phyloP scores from a whole-genome alignment of 2,888 invertebrate species.

The Caradrina kadenii region DNA sequence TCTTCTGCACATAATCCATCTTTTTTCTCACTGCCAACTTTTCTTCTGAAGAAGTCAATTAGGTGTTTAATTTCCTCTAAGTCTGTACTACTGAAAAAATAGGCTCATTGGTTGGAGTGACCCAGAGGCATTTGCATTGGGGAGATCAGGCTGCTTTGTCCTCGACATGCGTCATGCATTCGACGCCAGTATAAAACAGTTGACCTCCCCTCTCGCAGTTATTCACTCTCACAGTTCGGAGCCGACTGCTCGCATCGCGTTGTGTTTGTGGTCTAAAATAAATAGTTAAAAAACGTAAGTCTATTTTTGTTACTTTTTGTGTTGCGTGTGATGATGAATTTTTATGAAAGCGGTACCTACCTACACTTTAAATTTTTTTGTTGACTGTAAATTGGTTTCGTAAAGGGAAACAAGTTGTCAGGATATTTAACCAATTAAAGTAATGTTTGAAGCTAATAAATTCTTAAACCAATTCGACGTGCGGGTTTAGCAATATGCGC shows the following conservation, averaged over 20 bases:
- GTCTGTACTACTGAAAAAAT: neutral
- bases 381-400: conserved; percentile 4
- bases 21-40: neutral
- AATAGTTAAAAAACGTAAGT: conserved; percentile 74
- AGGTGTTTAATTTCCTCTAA: neutral
- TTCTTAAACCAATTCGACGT: conserved; percentile 1
- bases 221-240: conserved; percentile 70
- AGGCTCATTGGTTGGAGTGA: conserved; percentile 41
- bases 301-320: conserved; percentile 38
- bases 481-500: neutral
- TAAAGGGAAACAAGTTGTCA: conserved; percentile 7
- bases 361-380: neutral
- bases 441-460: conserved; percentile 8
- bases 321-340: conserved; percentile 15
- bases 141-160: conserved; percentile 66
- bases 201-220: conserved; percentile 75
- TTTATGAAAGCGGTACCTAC: neutral
- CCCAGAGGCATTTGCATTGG: conserved; percentile 4
- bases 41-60: neutral
- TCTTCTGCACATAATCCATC: neutral
- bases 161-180: conserved; percentile 72
- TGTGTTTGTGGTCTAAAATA: conserved; percentile 62
- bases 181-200: conserved; percentile 73
- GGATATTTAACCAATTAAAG: neutral
- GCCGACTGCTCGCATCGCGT: conserved; percentile 68